phyloP scores from a whole-genome alignment of 2,797 vertebrate genomes.

The Mastacembelus armatus region DNA sequence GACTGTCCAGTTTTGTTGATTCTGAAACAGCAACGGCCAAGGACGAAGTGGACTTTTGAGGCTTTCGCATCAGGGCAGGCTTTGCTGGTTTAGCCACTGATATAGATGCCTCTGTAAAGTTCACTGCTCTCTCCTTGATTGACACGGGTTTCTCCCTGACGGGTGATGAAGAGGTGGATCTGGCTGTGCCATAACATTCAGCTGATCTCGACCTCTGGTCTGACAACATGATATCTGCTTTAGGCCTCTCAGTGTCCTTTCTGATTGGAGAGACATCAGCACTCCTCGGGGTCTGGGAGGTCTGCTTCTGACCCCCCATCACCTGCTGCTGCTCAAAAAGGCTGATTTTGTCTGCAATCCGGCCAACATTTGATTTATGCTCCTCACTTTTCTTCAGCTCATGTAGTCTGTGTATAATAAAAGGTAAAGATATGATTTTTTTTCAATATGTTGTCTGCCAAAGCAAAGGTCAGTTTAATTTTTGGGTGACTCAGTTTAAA shows the following conservation, averaged over 20 bases:
- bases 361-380: constrained; percentile 63
- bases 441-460: too few relatives aligned
- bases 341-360: constrained; percentile 91
- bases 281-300: constrained; percentile 76
- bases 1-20: constrained; percentile 62
- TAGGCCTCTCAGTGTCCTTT: constrained; percentile 82
- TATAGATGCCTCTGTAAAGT: constrained; percentile 39
- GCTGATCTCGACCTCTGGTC: constrained; percentile 66
- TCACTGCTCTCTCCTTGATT: constrained; percentile 63
- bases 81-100: constrained; percentile 13
- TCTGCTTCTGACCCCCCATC: constrained; percentile 53
- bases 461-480: background rate
- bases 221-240: constrained; percentile 56
- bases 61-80: constrained; percentile 47
- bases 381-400: constrained; percentile 54
- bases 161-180: constrained; percentile 51
- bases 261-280: constrained; percentile 77
- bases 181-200: constrained; percentile 14
- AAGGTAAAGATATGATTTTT: constrained; percentile 18
- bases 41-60: constrained; percentile 28
- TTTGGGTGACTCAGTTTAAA: constrained; percentile 1
- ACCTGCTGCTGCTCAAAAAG: constrained; percentile 86
- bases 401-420: constrained; percentile 57
- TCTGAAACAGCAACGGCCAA: constrained; percentile 10
- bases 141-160: constrained; percentile 45